Evolutionary conservation across 2,888 invertebrate genomes (phyloP).

Genomic region (Platycheirus albimanus): DNA sequence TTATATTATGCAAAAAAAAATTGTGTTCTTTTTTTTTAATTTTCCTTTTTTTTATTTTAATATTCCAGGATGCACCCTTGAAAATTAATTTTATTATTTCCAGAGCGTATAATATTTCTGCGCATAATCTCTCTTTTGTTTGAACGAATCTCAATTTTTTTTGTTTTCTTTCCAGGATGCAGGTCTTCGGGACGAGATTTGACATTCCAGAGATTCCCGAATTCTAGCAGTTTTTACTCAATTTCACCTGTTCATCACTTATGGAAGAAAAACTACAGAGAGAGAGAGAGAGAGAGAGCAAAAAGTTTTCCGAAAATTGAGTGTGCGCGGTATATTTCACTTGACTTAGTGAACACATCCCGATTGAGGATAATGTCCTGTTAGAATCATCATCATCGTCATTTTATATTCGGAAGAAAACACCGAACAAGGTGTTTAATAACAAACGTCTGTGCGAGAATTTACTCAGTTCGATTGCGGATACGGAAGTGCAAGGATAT

Average conservation of each 20-base stretch:
- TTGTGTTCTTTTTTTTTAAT: neutral
- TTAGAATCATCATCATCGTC: slow-evolving; percentile 23
- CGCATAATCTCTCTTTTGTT: slow-evolving; percentile 47
- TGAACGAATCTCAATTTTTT: slow-evolving; percentile 7
- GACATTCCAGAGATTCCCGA: slow-evolving; percentile 40
- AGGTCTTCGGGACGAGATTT: slow-evolving; percentile 3
- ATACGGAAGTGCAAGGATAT: slow-evolving; percentile 71
- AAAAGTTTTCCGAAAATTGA: too few species aligned
- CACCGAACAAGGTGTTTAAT: slow-evolving; percentile 68
- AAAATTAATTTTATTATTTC: slow-evolving; percentile 56
- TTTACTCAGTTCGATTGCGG: slow-evolving; percentile 71
- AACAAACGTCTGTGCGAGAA: slow-evolving; percentile 70
- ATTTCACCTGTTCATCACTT: slow-evolving; percentile 68
- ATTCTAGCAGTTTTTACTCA: slow-evolving; percentile 71
- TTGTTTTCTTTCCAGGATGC: slow-evolving; percentile 56
- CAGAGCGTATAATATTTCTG: slow-evolving; percentile 15
- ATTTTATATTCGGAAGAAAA: slow-evolving; percentile 19
- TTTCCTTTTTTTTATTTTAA: slow-evolving; percentile 15
- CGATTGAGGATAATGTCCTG: slow-evolving; percentile 38
- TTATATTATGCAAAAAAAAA: neutral
- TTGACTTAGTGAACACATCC: slow-evolving; percentile 35
- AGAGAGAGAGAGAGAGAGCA: slow-evolving; percentile 18
- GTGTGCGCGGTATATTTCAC: slow-evolving; percentile 39
- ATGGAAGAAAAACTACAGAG: slow-evolving; percentile 7
- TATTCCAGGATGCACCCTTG: slow-evolving; percentile 71